Conservation (phyloP, 2,888 invertebrate species). For the Drosophila flavopinicola region DNA sequence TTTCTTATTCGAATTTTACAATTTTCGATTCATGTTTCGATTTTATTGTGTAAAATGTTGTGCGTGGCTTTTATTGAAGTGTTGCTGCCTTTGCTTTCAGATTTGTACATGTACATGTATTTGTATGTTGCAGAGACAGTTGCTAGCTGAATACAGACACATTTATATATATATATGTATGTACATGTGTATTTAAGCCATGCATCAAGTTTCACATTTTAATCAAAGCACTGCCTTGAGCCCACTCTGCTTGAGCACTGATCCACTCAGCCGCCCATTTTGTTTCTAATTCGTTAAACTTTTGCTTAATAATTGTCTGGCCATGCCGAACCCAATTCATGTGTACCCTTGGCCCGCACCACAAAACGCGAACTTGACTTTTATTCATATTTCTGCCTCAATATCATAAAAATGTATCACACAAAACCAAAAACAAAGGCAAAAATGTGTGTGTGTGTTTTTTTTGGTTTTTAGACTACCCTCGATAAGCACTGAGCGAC, state of each 20-base stretch:
- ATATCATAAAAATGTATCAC: slow-evolving; percentile 53
- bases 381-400: slow-evolving; percentile 70
- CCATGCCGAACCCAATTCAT: slow-evolving; percentile 59
- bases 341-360: slow-evolving; percentile 18
- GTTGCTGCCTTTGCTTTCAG: slow-evolving; percentile 20
- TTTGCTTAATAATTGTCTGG: slow-evolving; percentile 81
- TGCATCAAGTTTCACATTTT: slow-evolving; percentile 53
- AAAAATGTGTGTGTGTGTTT: slow-evolving; percentile 28
- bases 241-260: slow-evolving; percentile 19
- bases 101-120: too few species aligned
- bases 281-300: slow-evolving; percentile 80
- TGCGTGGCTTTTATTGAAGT: slow-evolving; percentile 47
- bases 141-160: not conserved
- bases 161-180: not conserved
- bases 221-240: slow-evolving; percentile 57
- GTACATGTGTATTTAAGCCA: slow-evolving; percentile 11
- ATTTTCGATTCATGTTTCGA: slow-evolving; percentile 79
- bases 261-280: slow-evolving; percentile 51
- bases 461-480: slow-evolving; percentile 29
- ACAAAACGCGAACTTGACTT: slow-evolving; percentile 60
- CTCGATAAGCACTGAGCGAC: slow-evolving; percentile 60
- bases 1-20: slow-evolving; percentile 75
- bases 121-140: slow-evolving; percentile 15
- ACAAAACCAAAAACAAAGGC: slow-evolving; percentile 19
- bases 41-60: slow-evolving; percentile 68